Conservation (phyloP, 2,113 vertebrate genomes). For the Myotis brandtii region DNA sequence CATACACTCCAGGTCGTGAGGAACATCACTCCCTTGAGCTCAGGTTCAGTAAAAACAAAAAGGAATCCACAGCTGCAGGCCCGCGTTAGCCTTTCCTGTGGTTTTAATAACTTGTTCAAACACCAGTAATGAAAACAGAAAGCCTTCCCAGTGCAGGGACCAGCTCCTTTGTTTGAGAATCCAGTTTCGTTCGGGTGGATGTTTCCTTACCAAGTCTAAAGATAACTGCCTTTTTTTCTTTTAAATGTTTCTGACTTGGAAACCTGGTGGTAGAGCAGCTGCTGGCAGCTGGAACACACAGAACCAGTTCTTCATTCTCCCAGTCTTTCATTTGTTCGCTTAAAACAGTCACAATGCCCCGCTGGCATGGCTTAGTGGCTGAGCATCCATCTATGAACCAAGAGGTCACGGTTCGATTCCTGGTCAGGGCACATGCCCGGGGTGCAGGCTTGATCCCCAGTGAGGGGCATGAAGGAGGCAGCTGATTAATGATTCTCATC, state of each 20-base stretch:
- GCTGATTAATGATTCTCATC: too few relatives aligned
- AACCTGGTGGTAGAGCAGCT: not conserved
- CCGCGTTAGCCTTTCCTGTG: slow-evolving; percentile 50
- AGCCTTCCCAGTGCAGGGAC: not conserved
- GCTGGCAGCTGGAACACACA: not conserved
- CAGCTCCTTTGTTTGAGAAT: slow-evolving; percentile 38
- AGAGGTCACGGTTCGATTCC: too few relatives aligned
- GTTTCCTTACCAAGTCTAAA: slow-evolving; percentile 19
- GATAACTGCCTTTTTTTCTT: slow-evolving; percentile 4
- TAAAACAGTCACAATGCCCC: not conserved
- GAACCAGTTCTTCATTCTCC: not conserved
- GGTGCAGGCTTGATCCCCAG: too few relatives aligned
- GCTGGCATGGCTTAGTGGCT: too few relatives aligned
- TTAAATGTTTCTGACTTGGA: slow-evolving; percentile 41
- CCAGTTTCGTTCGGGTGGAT: not conserved
- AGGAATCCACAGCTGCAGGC: slow-evolving; percentile 74
- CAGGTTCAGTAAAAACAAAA: slow-evolving; percentile 71
- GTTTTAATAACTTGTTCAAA: slow-evolving; percentile 50
- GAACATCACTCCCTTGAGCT: slow-evolving; percentile 70
- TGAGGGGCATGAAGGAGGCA: too few relatives aligned
- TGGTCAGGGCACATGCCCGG: too few relatives aligned
- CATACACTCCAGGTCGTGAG: slow-evolving; percentile 58
- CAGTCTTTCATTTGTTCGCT: not conserved
- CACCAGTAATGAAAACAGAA: fast-evolving
- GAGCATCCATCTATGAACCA: too few relatives aligned